Percentiles rank a stretch among this genome's conserved stretches.
These are phyloP conservation scores for Ceratothoa steindachneri DNA, from an alignment of 2,888 invertebrate genomes.

Conservation along the genomic window DNA sequence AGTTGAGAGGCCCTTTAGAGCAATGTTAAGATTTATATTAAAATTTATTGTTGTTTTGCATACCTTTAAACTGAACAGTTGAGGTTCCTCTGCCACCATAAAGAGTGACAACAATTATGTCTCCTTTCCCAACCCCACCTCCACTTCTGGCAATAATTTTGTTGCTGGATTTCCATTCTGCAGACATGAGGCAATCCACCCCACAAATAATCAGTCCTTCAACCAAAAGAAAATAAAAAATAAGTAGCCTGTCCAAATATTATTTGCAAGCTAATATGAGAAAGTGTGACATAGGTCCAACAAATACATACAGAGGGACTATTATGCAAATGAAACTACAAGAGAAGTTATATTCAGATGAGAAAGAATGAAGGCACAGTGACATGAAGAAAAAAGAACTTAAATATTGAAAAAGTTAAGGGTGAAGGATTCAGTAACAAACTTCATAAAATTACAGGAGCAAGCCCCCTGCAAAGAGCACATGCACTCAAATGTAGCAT, in stretches of 20 bases:
- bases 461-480: too few species aligned
- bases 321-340: not conserved
- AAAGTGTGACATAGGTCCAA: not conserved
- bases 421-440: too few species aligned
- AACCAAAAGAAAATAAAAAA: conserved; percentile 39
- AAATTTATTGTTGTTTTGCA: too few species aligned
- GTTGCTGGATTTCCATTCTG: conserved; percentile 96
- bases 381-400: too few species aligned
- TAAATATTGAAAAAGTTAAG: too few species aligned
- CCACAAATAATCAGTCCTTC: conserved; percentile 92
- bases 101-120: conserved; percentile 81
- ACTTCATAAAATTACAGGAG: too few species aligned
- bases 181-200: conserved; percentile 86
- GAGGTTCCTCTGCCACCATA: conserved; percentile 83
- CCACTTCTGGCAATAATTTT: conserved; percentile 96
- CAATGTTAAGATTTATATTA: too few species aligned
- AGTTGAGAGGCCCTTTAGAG: too few species aligned
- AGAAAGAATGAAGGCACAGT: too few species aligned
- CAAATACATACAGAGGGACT: not conserved
- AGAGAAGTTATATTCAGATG: too few species aligned
- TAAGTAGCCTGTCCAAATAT: too few species aligned
- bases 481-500: too few species aligned
- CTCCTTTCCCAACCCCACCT: conserved; percentile 82
- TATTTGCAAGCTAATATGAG: not conserved
- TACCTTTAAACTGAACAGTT: conserved; percentile 80